Conservation (phyloP, 2,113 vertebrate genomes). For the Cygnus buccinator region DNA sequence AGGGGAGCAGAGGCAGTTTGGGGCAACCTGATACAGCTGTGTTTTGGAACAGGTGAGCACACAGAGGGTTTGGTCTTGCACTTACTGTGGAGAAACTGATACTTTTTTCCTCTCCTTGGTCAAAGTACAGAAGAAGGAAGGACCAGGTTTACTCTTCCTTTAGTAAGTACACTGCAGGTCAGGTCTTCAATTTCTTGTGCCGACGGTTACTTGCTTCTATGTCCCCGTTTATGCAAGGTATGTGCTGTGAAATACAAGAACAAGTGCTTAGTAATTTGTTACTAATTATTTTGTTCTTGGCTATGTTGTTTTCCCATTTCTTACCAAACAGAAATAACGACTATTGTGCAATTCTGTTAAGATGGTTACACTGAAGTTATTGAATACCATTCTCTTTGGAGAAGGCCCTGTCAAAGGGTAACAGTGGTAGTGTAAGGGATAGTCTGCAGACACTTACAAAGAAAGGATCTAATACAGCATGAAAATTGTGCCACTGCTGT, state of each 20-base stretch:
- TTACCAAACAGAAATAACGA: background rate
- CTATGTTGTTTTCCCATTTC: background rate
- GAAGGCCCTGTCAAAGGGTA: background rate
- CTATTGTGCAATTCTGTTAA: background rate
- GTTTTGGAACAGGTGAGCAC: background rate
- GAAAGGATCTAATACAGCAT: no score
- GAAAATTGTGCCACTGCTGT: background rate
- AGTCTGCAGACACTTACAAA: background rate
- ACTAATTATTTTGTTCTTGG: background rate
- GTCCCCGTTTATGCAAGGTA: background rate
- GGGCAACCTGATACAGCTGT: background rate
- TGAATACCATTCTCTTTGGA: background rate
- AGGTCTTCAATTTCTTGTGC: background rate
- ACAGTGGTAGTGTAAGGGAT: background rate
- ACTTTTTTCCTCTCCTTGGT: background rate
- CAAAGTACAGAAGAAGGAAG: background rate
- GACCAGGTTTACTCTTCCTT: background rate
- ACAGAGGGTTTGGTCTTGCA: background rate
- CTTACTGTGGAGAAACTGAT: background rate
- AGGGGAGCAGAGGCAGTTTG: background rate
- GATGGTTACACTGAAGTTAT: background rate
- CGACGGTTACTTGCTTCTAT: background rate
- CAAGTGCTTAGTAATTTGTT: background rate
- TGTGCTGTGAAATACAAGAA: fast-evolving
- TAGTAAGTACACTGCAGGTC: background rate